phyloP scores from a whole-genome alignment of 2,797 vertebrate species.

The Enteromius mattozi region DNA sequence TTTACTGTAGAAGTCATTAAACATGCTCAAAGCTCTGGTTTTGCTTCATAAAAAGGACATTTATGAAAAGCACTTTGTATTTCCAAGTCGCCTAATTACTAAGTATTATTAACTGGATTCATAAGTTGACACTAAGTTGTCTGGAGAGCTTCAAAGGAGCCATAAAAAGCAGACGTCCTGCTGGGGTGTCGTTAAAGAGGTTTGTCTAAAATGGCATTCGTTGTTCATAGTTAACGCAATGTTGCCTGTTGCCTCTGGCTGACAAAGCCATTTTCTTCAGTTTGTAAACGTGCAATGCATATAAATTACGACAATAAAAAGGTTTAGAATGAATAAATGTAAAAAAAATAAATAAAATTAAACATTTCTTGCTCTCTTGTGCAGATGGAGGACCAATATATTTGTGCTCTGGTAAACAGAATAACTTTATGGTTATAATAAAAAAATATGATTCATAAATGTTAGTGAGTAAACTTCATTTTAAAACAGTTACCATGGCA shows the following conservation, averaged over 20 bases:
- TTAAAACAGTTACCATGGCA: background rate
- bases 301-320: background rate
- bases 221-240: conserved; percentile 9
- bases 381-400: background rate
- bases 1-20: conserved; percentile 38
- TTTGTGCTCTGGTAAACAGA: background rate
- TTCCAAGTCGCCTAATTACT: conserved; percentile 40
- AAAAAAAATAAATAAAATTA: background rate
- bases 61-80: conserved; percentile 33
- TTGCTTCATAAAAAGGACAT: conserved; percentile 30
- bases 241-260: background rate
- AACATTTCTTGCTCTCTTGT: background rate
- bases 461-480: background rate
- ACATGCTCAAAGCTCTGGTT: conserved; percentile 6
- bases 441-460: background rate
- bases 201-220: background rate
- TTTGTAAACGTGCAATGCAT: background rate
- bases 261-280: background rate
- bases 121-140: conserved; percentile 34
- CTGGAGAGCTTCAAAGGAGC: conserved; percentile 31
- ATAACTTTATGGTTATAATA: background rate
- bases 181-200: conserved; percentile 13
- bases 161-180: background rate
- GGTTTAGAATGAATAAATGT: background rate
- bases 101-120: conserved; percentile 38